phyloP scores from a whole-genome alignment of 2,113 vertebrate species.

The Pachycephala philippinensis region DNA sequence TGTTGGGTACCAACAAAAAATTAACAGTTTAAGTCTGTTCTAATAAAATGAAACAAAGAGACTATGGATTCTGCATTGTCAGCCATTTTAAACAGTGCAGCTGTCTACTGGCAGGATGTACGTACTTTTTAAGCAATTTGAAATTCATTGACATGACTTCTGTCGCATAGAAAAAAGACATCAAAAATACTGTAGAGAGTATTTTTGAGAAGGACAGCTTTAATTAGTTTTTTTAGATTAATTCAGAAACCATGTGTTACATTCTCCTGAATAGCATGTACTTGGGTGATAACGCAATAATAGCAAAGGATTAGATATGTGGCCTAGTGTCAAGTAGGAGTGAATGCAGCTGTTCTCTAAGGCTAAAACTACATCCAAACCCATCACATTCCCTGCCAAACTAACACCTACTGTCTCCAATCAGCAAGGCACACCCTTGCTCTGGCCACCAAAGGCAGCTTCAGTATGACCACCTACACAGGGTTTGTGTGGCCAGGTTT shows the following conservation, averaged over 20 bases:
- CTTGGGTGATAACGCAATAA: conserved; percentile 17
- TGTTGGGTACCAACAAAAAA: not conserved
- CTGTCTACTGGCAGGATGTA: not conserved
- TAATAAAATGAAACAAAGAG: not conserved
- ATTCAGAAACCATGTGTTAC: not conserved
- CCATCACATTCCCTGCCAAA: not conserved
- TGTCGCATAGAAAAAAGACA: not conserved
- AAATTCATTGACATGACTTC: not conserved
- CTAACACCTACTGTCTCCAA: not conserved
- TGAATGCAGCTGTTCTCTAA: not conserved
- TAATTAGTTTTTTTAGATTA: not conserved
- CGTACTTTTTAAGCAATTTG: not conserved
- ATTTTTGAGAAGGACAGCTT: not conserved
- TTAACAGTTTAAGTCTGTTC: not conserved
- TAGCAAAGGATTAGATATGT: not conserved
- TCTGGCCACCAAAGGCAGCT: not conserved
- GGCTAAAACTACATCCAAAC: not conserved
- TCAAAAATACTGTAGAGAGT: not conserved
- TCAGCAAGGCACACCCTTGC: not conserved
- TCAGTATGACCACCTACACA: not conserved
- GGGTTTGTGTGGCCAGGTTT: not conserved
- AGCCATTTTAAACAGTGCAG: not conserved
- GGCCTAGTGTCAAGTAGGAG: not conserved
- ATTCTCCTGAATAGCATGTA: not conserved
- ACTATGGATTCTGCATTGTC: not conserved